A percentile compares a stretch with the other conserved stretches of the same genome.
phyloP scores from a whole-genome alignment of 1,140 invertebrate genomes.

The Metopolophium dirhodum region DNA sequence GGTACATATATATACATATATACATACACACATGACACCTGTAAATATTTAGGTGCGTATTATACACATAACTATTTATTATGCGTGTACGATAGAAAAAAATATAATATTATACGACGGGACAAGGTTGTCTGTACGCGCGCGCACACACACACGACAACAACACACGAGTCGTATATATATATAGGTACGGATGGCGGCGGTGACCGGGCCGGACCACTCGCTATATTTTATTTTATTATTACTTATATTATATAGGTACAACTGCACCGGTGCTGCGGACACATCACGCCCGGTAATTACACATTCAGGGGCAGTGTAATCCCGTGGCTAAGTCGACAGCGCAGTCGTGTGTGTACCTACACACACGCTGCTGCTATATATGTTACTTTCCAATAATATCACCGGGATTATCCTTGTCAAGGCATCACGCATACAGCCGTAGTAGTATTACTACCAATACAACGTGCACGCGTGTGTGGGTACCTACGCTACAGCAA shows the following conservation, averaged over 20 bases:
- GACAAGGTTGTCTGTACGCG: not conserved
- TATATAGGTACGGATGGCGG: not conserved
- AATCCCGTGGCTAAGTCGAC: slow-evolving; percentile 46
- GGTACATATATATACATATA: not conserved
- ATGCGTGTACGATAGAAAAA: not conserved
- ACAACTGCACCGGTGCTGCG: not conserved
- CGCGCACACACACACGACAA: not conserved
- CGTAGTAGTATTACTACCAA: not conserved
- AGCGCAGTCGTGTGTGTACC: slow-evolving; percentile 35
- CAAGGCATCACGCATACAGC: not conserved
- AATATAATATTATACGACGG: not conserved
- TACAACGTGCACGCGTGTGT: not conserved
- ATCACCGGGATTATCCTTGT: slow-evolving; percentile 52
- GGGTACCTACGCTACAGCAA: not conserved
- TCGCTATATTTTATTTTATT: not conserved
- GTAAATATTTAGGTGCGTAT: not conserved
- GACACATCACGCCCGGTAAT: slow-evolving; percentile 27
- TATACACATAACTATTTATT: slow-evolving; percentile 3
- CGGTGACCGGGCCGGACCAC: not conserved
- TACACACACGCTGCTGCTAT: not conserved
- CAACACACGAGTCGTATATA: not conserved
- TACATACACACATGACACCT: not conserved
- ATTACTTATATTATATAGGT: not conserved
- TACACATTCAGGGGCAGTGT: slow-evolving; percentile 45
- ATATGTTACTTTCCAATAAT: slow-evolving; percentile 29